phyloP scores from a whole-genome alignment of 1,140 invertebrate species.

The Varroa destructor region DNA sequence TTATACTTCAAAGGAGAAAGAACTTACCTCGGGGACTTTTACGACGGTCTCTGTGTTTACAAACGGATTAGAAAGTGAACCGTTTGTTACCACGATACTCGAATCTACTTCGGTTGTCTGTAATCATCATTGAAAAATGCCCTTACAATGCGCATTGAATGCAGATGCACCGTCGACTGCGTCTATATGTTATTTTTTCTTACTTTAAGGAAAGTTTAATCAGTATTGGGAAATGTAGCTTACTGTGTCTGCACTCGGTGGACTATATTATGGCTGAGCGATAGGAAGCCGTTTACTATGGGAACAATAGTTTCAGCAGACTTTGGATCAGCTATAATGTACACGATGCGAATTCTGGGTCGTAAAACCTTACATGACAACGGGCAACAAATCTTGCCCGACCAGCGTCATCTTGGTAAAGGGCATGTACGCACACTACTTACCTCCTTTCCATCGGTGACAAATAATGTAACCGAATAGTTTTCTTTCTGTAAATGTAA shows the following conservation, averaged over 20 bases:
- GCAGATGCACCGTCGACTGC: too few species aligned
- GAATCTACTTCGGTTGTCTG: slow-evolving; percentile 35
- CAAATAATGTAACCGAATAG: slow-evolving; percentile 36
- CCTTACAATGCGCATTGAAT: too few species aligned
- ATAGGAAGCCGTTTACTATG: too few species aligned
- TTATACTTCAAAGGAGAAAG: too few species aligned
- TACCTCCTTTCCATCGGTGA: slow-evolving; percentile 34
- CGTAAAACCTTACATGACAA: too few species aligned
- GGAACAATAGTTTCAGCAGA: not conserved
- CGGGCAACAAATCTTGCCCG: too few species aligned
- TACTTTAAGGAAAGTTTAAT: too few species aligned
- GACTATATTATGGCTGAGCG: too few species aligned
- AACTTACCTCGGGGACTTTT: slow-evolving; percentile 35
- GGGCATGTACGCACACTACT: not conserved
- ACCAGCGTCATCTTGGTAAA: too few species aligned
- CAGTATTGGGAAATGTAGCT: too few species aligned
- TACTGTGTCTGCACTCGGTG: too few species aligned
- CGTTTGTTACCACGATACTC: slow-evolving; percentile 34
- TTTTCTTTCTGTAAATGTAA: slow-evolving; percentile 32
- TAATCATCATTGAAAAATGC: slow-evolving; percentile 3
- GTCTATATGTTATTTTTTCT: too few species aligned
- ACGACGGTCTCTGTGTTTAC: slow-evolving; percentile 32
- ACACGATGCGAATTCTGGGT: not conserved
- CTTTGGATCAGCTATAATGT: not conserved
- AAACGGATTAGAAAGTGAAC: slow-evolving; percentile 33